Evolutionary conservation across 92 coral and sea anemone species (phyloP), one percentile per base, ranked within the genome.

Genomic region (Palythoa grandis): DNA sequence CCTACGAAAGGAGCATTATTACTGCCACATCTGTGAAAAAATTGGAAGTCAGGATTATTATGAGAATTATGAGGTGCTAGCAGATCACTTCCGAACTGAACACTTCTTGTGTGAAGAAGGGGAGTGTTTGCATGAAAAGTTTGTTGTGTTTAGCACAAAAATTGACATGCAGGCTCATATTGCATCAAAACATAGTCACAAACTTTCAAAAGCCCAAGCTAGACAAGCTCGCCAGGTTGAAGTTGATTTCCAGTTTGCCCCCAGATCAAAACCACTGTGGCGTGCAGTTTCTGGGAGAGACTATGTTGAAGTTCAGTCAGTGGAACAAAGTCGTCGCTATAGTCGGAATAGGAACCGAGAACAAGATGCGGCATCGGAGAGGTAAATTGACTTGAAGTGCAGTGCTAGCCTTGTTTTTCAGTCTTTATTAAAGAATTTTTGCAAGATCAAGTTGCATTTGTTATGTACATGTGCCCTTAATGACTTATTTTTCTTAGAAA

Each of bases 1-100:
- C 77, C 85, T 97, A 20, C 97, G 99, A 10, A 95, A 90, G 86
- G 90, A 93, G 86, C 99, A 97, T 80, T 97, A 95, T 73, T 95
- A 98, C 92, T 97, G 99, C 86, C 99, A 97, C 73, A 86, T 97
- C 63, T 97, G 99, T 86, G 99, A 97, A 70, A 92, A 91, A 72
- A 93, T 93, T 86, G 99, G 99, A 19, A 78, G 87, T 63, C 99
- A 97, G 80, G 92, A 92, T 52, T 97, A 97, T 79, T 97, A 76
- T 35, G 58, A 85, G 2, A 86, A 95, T 77, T 97, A 97, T 86
- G 66, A 79, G 24, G 83, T 66, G 65, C 93, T 97, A 48, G 84
- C 95, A 19, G 79, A 72, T 40, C 99, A 97, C 77, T 97, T 97
- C 73, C 89, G 90, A n/a, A 90, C 90, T 37, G 88, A 86, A 5